A percentile compares a stretch with the other conserved stretches of the same genome.
Evolutionary conservation across 2,888 invertebrate species (phyloP).

Genomic region (Drosophila monieri): DNA sequence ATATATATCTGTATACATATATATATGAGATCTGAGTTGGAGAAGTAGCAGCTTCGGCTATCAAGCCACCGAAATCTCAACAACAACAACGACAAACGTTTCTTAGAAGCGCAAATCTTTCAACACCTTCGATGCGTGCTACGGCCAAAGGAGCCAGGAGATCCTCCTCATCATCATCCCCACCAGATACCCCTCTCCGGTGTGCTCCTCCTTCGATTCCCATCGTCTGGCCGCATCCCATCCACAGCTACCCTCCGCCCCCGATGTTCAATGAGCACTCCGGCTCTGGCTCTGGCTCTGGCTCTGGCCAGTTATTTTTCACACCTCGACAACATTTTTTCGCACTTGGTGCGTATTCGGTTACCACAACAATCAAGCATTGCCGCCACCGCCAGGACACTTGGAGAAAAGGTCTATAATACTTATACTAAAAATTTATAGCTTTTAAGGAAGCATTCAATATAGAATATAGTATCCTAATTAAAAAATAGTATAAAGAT

Average conservation of each 20-base stretch:
- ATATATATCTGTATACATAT: background rate
- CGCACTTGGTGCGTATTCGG: constrained; percentile 77
- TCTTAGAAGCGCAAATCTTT: constrained; percentile 81
- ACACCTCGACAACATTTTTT: constrained; percentile 82
- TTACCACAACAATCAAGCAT: constrained; percentile 63
- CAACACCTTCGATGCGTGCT: constrained; percentile 79
- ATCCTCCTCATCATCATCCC: background rate
- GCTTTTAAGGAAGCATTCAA: too few relatives aligned
- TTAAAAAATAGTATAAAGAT: too few relatives aligned
- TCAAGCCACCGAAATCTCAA: constrained; percentile 71
- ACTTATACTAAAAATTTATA: too few relatives aligned
- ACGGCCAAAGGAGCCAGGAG: constrained; percentile 40
- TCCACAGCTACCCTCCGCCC: background rate
- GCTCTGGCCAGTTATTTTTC: constrained; percentile 80
- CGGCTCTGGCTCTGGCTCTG: constrained; percentile 32
- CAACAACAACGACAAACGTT: constrained; percentile 71
- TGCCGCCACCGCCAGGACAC: constrained; percentile 42
- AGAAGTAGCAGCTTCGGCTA: constrained; percentile 45
- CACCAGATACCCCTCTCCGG: constrained; percentile 7
- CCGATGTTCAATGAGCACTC: constrained; percentile 8
- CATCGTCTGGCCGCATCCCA: background rate
- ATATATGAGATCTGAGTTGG: constrained; percentile 5
- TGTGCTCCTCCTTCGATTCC: background rate
- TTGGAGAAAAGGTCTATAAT: background rate
- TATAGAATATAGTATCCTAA: too few relatives aligned